Percentiles rank a stretch among this genome's conserved stretches.
phyloP scores from a whole-genome alignment of 1,140 invertebrate species.

The Formica exsecta region DNA sequence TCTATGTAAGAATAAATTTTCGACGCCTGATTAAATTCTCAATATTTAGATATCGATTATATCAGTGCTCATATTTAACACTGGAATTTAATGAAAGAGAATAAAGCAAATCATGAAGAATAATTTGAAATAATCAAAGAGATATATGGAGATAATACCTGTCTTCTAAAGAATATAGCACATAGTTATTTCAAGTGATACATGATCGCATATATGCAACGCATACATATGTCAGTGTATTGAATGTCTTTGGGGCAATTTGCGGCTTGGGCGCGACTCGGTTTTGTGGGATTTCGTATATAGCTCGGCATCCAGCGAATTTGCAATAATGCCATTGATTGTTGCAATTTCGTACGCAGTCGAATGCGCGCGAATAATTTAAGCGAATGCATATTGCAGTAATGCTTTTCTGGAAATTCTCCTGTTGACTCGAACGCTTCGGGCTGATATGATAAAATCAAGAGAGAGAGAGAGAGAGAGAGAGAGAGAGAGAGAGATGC shows the following conservation, averaged over 20 bases:
- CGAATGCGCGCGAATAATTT: constrained; percentile 13
- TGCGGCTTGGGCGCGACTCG: constrained; percentile 33
- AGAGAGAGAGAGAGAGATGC: too few relatives aligned
- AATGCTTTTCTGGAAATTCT: constrained; percentile 27
- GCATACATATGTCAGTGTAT: background rate
- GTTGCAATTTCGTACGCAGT: constrained; percentile 34
- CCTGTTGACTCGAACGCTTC: background rate
- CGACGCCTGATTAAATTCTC: too few relatives aligned
- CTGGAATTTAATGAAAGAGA: too few relatives aligned
- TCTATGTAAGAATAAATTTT: background rate
- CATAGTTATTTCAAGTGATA: background rate
- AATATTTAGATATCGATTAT: background rate
- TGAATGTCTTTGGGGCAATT: constrained; percentile 61
- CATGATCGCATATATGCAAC: background rate
- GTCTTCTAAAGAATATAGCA: background rate
- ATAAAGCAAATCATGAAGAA: too few relatives aligned
- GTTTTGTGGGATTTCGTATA: constrained; percentile 52
- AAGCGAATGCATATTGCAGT: background rate
- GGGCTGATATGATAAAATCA: too few relatives aligned
- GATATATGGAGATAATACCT: too few relatives aligned
- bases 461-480: too few relatives aligned
- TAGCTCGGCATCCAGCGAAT: constrained; percentile 64
- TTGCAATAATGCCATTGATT: constrained; percentile 69
- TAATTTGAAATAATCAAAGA: too few relatives aligned
- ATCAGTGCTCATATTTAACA: background rate